Base-by-base conservation (phyloP, 1,140 invertebrate genomes). In the Streblospio benedicti region DNA sequence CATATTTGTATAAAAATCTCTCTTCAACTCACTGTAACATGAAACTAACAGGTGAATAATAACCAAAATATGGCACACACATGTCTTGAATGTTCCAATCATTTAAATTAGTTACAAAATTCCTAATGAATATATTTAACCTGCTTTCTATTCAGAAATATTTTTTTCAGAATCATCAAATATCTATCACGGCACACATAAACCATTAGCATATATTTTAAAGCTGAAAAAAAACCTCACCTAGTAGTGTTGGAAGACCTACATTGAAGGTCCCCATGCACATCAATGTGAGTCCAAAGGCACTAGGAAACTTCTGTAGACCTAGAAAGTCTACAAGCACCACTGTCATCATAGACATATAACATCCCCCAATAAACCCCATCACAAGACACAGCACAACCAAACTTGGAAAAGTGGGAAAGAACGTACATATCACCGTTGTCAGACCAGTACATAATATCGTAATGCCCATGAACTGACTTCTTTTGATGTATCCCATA, bases 261-360 rank as follows among this genome's bases (percentile, higher is more conserved):
- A 52, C 9, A 31, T 52, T 52, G 23, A 31, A 30, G 2, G 33
- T 20, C 16, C 50, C 50, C 30, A 52, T 31, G n/a, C 27, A 25
- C 50, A 52, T 52, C 25, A 52, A 20, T 1, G 50, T 52, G 18
- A 52, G 20, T 12, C 23, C 50, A 30, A 52, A 52, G 5, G 50
- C 50, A 12, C 33, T 25, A 3, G 50, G 50, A n/a, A 52, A 52
- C 2, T 25, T 31, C 9, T 18, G 2, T 31, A 52, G 16, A 31
- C 50, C 50, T 6, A 52, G 23, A 28, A 30, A 28, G 30, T 52
- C 23, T 6, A 52, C 31, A 28, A 52, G 30, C n/a, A 52, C 25
- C 4, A 52, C 30, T 28, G 50, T 25, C 18, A 28, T 20, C 31
- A 52, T 52, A 18, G 50, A 6, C 30, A 31, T 31, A n/a, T 52